These are phyloP conservation scores for Heliconius melpomene DNA, from an alignment of 1,140 invertebrate species.

Conservation along the genomic window DNA sequence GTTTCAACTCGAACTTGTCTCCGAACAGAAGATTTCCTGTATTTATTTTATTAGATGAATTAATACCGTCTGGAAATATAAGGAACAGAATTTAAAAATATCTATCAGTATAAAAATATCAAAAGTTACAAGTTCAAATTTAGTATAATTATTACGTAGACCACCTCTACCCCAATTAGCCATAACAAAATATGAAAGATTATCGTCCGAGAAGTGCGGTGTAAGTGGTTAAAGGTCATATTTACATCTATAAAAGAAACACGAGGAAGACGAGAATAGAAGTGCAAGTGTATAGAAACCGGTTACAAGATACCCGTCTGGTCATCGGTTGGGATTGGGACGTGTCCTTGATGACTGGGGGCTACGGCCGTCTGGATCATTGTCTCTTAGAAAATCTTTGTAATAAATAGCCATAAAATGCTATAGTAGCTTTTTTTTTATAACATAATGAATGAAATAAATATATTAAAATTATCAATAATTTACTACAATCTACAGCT, in stretches of 20 bases:
- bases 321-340: conserved; percentile 34
- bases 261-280: conserved; percentile 52
- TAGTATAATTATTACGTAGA: not conserved
- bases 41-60: conserved; percentile 35
- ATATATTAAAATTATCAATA: not conserved
- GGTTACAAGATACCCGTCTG: conserved; percentile 52
- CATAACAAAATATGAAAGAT: not conserved
- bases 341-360: conserved; percentile 51
- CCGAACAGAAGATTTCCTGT: conserved; percentile 24
- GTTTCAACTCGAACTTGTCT: conserved; percentile 25
- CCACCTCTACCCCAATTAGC: too few species aligned
- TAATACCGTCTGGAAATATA: conserved; percentile 28
- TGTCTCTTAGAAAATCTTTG: conserved; percentile 33
- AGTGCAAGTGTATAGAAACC: conserved; percentile 67
- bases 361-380: conserved; percentile 49
- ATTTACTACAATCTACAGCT: not conserved
- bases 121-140: not conserved
- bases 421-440: not conserved
- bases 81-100: conserved; percentile 6
- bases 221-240: conserved; percentile 47
- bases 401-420: not conserved
- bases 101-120: not conserved
- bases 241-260: conserved; percentile 45
- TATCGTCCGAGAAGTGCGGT: not conserved
- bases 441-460: not conserved